These are phyloP conservation scores for Arenicola marina DNA, from an alignment of 2,888 invertebrate genomes.

Conservation along the genomic window DNA sequence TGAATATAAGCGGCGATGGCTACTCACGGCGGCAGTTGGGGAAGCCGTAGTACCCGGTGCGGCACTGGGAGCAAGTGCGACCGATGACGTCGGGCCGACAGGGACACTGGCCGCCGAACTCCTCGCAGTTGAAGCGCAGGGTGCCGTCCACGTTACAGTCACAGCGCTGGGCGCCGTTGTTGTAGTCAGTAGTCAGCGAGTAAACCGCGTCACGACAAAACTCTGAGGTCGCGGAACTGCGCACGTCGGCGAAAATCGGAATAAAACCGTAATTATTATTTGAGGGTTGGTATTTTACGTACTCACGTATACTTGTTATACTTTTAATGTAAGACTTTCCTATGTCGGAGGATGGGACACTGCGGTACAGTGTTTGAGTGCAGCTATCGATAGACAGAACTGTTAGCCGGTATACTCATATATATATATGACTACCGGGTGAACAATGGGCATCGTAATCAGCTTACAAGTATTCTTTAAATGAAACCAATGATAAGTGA, in stretches of 20 bases:
- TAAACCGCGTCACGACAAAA: constrained; percentile 91
- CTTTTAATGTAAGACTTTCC: not conserved
- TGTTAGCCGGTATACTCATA: too few species aligned
- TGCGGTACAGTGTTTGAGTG: not conserved
- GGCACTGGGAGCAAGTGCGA: constrained; percentile 66
- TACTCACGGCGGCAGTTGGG: constrained; percentile 78
- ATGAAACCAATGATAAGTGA: too few species aligned
- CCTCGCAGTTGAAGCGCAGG: constrained; percentile 82
- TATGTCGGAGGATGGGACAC: not conserved
- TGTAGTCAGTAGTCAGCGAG: constrained; percentile 92
- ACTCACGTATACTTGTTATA: too few species aligned
- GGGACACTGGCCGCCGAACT: constrained; percentile 94
- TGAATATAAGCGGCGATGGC: too few species aligned
- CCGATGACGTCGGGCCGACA: constrained; percentile 94
- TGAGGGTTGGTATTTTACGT: too few species aligned
- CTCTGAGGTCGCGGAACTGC: constrained; percentile 2
- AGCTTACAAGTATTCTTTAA: too few species aligned
- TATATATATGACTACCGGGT: too few species aligned
- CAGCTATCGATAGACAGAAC: too few species aligned
- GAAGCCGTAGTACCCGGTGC: constrained; percentile 92
- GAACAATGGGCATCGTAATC: too few species aligned
- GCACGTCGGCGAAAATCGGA: not conserved
- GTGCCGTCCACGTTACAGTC: constrained; percentile 88
- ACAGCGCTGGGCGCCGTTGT: constrained; percentile 88
- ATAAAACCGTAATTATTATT: too few species aligned